Conservation (phyloP, 2,113 vertebrate genomes). For the Oplegnathus fasciatus region DNA sequence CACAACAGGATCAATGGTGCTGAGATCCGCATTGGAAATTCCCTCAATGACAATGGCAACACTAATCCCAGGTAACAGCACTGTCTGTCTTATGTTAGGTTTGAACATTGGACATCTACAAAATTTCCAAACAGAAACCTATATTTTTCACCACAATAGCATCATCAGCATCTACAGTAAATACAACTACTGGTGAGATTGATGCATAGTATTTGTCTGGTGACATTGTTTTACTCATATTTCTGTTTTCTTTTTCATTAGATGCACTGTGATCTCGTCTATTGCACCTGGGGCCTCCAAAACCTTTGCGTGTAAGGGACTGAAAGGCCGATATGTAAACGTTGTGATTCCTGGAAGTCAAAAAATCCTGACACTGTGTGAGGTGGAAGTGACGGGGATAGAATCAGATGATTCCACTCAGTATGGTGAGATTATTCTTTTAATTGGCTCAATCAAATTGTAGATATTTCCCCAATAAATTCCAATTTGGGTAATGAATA, state of each 20-base stretch:
- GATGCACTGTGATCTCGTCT: conserved; percentile 23
- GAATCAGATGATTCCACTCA: not conserved
- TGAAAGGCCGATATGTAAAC: conserved; percentile 44
- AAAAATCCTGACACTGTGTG: conserved; percentile 34
- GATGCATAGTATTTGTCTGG: not conserved
- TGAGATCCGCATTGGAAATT: conserved; percentile 68
- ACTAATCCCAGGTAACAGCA: conserved; percentile 36
- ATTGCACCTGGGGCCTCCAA: not conserved
- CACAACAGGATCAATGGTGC: conserved; percentile 19
- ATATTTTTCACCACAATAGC: too few species aligned
- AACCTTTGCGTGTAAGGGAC: not conserved
- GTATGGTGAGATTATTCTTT: conserved; percentile 5
- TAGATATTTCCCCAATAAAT: not conserved
- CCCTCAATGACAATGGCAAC: conserved; percentile 50
- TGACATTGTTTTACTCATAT: not conserved
- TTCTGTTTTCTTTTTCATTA: not conserved
- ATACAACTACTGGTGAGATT: not conserved
- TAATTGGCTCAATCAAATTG: not conserved
- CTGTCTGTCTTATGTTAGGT: not conserved
- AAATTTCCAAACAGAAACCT: too few species aligned
- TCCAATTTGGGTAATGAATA: too few species aligned
- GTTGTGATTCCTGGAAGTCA: conserved; percentile 33
- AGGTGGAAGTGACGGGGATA: conserved; percentile 38
- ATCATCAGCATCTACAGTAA: too few species aligned
- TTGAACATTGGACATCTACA: not conserved